Percentiles rank a stretch among this genome's conserved stretches.
phyloP scores from a whole-genome alignment of 2,888 invertebrate species.

The Chesias legatella region DNA sequence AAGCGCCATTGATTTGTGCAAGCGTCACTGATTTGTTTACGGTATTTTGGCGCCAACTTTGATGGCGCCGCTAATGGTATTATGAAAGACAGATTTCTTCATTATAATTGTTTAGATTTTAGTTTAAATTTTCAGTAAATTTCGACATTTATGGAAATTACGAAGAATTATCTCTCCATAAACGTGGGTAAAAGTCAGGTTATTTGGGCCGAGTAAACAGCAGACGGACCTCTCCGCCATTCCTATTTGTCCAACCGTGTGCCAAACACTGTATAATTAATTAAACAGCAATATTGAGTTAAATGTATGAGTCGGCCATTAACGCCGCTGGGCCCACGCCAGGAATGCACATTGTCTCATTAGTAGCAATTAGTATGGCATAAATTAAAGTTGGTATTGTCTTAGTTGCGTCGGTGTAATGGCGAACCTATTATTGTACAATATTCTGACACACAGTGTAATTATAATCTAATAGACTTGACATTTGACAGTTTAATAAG shows the following conservation, averaged over 20 bases:
- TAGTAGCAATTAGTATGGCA: slow-evolving; percentile 68
- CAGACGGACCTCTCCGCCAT: no score
- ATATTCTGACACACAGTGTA: slow-evolving; percentile 20
- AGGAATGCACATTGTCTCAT: slow-evolving; percentile 59
- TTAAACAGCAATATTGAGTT: slow-evolving; percentile 20
- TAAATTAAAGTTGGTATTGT: slow-evolving; percentile 57
- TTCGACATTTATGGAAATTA: no score
- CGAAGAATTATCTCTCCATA: no score
- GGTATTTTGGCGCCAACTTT: slow-evolving; percentile 64
- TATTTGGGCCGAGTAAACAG: no score
- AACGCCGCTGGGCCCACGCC: slow-evolving; percentile 50
- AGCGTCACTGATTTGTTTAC: slow-evolving; percentile 36
- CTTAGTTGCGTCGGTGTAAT: slow-evolving; percentile 40
- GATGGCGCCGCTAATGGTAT: slow-evolving; percentile 42
- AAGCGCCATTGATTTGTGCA: slow-evolving; percentile 70
- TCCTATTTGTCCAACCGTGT: neutral
- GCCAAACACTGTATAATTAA: slow-evolving; percentile 17
- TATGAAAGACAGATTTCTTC: slow-evolving; percentile 11
- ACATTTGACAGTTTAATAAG: slow-evolving; percentile 28
- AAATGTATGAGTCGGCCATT: slow-evolving; percentile 24
- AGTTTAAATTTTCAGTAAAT: no score
- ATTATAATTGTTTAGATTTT: slow-evolving; percentile 15
- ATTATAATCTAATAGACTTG: slow-evolving; percentile 24
- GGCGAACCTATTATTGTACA: slow-evolving; percentile 19
- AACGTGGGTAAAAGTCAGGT: no score